A percentile compares a stretch with the other conserved stretches of the same genome.
phyloP scores from a whole-genome alignment of 1,140 invertebrate species.

The Drosophila nebulosa region DNA sequence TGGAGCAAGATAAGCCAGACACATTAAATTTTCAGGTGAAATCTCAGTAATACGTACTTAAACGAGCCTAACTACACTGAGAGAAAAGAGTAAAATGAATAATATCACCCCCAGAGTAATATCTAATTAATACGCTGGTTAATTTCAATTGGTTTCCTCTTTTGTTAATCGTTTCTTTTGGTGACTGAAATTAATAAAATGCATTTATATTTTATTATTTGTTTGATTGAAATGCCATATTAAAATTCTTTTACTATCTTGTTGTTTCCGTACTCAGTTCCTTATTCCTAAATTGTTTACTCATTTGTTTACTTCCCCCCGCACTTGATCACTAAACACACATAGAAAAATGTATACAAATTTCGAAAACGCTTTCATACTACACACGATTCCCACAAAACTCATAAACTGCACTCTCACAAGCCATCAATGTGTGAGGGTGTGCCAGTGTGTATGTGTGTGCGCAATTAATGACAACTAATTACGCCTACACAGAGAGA shows the following conservation, averaged over 20 bases:
- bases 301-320: background rate
- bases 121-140: no score
- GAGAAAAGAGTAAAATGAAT: background rate
- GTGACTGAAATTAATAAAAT: background rate
- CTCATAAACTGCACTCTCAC: background rate
- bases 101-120: no score
- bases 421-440: background rate
- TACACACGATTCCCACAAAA: background rate
- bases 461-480: constrained; percentile 44
- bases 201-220: background rate
- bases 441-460: background rate
- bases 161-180: background rate
- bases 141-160: background rate
- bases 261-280: background rate
- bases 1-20: background rate
- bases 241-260: background rate
- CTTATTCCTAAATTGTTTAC: background rate
- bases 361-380: background rate
- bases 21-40: background rate
- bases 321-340: background rate
- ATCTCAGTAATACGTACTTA: background rate
- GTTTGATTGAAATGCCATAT: background rate
- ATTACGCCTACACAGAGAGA: constrained; percentile 10
- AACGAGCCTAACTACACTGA: background rate
- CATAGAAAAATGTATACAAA: background rate